Evolutionary conservation across 2,113 vertebrate species (phyloP), one percentile per base, ranked within the genome.

Genomic region (Phrynocephalus versicolor): DNA sequence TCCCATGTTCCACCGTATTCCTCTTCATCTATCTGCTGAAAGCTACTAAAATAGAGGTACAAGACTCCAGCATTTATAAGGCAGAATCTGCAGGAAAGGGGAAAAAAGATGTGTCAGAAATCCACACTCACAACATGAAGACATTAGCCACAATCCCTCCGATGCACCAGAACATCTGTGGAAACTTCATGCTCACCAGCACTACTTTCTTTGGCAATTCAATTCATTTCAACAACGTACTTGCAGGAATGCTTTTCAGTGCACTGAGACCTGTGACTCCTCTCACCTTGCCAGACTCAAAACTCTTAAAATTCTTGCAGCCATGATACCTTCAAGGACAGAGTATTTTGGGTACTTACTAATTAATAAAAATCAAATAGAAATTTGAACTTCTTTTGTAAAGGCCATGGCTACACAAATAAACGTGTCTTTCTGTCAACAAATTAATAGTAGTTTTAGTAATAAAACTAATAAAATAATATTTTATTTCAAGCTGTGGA

Each of bases 1-100:
- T 99, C 99, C 99, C 99, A 99, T 0, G 98, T 99, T 82, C 99
- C 98, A 0, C 98, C 99, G 71, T 99, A 99, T 82, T 99, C 98
- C 82, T 99, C 99, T 92, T 99, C 99, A 51, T 99, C 99, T 76
- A 99, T 97, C 93, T 99, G 98, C 94, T 99, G 98, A 93, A 98
- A 99, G 94, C 97, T 99, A 92, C 98, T 99, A 96, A 99, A 99
- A 97, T 99, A 99, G 78, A 99, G 95, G 81, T 99, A 99, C 87
- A 99, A 96, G 91, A 99, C 96, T 18, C 98, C 99, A 58, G 99
- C 99, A 35, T 99, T 99, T 95, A 99, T 98, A 94, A 99, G 90
- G 95, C 99, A 99, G 97, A 99, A 99, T 94, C 99, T 99, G 91
- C n/a, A 79, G 85, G 83, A 25, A 58, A 41, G 82, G 27, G 51